phyloP scores from a whole-genome alignment of 2,113 vertebrate species.

The Prolemur simus region DNA sequence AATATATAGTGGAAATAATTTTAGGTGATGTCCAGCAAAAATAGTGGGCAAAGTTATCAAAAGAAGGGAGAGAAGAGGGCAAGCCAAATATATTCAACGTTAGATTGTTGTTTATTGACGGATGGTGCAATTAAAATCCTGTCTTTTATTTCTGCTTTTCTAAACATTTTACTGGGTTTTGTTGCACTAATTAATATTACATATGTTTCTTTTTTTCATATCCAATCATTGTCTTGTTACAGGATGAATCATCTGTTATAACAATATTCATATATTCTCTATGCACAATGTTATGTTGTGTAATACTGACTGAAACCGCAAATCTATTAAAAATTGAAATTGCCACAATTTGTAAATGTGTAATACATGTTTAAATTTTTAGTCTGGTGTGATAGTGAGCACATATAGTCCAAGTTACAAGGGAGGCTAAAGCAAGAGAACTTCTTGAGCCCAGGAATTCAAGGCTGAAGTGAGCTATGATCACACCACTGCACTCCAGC shows the following conservation, averaged over 20 bases:
- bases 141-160: background rate
- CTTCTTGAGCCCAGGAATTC: too few relatives aligned
- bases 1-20: background rate
- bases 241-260: background rate
- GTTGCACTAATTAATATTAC: background rate
- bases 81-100: background rate
- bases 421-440: too few relatives aligned
- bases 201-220: background rate
- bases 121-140: background rate
- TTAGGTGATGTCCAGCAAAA: background rate
- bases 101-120: background rate
- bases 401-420: too few relatives aligned
- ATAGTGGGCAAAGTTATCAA: accelerated
- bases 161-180: background rate
- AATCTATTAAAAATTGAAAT: background rate
- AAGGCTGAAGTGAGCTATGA: too few relatives aligned
- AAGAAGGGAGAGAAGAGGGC: background rate
- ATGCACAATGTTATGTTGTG: background rate
- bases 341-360: background rate
- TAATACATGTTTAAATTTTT: background rate
- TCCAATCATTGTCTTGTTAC: background rate
- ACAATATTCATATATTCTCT: background rate
- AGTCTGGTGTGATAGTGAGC: too few relatives aligned
- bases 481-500: too few relatives aligned
- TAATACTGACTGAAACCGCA: background rate